phyloP scores from a whole-genome alignment of 1,140 invertebrate genomes.

The Hirudo medicinalis region DNA sequence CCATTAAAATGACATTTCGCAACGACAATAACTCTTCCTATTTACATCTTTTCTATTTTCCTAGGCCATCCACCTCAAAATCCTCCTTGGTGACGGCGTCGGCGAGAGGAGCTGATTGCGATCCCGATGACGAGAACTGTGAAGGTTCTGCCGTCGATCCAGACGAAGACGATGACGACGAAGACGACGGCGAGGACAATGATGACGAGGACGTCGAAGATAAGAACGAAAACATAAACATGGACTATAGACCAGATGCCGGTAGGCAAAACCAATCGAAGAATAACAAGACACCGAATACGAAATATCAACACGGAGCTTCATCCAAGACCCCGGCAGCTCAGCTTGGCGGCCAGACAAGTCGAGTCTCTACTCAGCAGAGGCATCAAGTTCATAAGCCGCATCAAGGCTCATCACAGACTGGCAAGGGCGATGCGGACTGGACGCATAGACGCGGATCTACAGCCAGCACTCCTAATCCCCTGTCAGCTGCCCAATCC shows the following conservation, averaged over 20 bases:
- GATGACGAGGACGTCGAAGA: neutral
- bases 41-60: too few species aligned
- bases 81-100: too few species aligned
- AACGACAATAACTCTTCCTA: too few species aligned
- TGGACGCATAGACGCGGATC: too few species aligned
- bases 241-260: neutral
- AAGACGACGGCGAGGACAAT: neutral
- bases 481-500: too few species aligned
- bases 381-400: too few species aligned
- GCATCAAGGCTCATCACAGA: too few species aligned
- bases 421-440: too few species aligned
- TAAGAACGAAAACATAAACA: slow-evolving; percentile 1
- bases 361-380: too few species aligned
- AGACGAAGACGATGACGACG: slow-evolving; percentile 3
- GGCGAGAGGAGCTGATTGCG: neutral
- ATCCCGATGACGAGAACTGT: neutral
- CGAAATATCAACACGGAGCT: neutral
- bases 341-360: neutral
- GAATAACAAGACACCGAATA: neutral
- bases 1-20: too few species aligned
- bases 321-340: slow-evolving; percentile 5
- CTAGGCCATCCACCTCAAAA: too few species aligned
- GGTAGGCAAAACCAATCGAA: neutral
- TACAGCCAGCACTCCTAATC: too few species aligned
- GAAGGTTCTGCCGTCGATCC: neutral